Evolutionary conservation across 2,888 invertebrate species (phyloP).

Genomic region (Norana najaformis): DNA sequence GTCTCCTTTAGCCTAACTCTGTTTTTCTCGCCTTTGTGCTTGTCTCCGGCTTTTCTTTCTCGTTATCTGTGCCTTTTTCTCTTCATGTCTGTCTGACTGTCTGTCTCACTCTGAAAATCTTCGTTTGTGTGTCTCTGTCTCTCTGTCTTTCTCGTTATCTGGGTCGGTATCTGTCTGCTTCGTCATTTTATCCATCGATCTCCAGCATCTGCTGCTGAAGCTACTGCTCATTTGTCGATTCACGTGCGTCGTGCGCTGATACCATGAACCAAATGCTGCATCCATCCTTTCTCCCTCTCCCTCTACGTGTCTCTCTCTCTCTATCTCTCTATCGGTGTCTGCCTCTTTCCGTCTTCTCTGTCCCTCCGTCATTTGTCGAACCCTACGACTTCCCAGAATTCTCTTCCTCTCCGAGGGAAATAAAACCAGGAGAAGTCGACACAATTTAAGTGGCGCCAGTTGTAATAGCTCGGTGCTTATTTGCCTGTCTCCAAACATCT

Average conservation of each 20-base stretch:
- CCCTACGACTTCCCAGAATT: conserved; percentile 13
- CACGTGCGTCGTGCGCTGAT: neutral
- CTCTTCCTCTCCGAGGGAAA: neutral
- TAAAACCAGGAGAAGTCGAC: neutral
- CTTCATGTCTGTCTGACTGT: too few relatives aligned
- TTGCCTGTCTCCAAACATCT: neutral
- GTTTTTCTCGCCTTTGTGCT: too few relatives aligned
- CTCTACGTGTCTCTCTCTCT: neutral
- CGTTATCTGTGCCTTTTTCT: too few relatives aligned
- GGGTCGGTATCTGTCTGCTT: neutral
- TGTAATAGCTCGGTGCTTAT: neutral
- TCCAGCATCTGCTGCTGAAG: neutral
- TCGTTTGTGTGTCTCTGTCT: neutral
- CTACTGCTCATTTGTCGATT: neutral
- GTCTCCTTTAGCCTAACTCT: neutral
- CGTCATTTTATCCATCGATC: neutral
- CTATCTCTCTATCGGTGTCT: neutral
- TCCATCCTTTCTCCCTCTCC: neutral
- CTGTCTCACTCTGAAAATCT: too few relatives aligned
- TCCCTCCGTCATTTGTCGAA: neutral
- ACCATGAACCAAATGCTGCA: too few relatives aligned
- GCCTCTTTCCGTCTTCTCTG: neutral
- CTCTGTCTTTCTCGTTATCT: neutral
- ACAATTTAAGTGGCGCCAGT: neutral
- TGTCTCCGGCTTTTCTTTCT: too few relatives aligned